Conservation (phyloP, 1,140 invertebrate species). For the Zophobas atratus region DNA sequence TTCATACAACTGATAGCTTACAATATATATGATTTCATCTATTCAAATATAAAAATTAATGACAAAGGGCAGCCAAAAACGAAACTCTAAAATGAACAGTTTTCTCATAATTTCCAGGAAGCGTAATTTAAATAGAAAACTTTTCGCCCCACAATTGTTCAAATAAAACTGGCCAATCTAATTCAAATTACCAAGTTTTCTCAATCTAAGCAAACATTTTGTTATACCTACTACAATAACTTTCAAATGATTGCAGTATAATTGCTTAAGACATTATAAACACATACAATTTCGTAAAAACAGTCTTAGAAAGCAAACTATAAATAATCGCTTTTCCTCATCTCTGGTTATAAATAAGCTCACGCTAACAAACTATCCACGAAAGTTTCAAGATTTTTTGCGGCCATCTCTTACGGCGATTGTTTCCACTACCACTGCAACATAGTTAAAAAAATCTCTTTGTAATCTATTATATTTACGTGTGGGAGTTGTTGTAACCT, state of each 20-base stretch:
- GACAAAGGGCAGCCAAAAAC: no score
- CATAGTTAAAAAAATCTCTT: slow-evolving; percentile 23
- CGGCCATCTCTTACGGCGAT: slow-evolving; percentile 4
- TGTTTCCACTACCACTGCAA: not conserved
- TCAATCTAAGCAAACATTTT: not conserved
- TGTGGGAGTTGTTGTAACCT: slow-evolving; percentile 4
- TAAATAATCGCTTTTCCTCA: slow-evolving; percentile 38
- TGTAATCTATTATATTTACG: not conserved
- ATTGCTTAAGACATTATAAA: slow-evolving; percentile 38
- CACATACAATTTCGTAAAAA: slow-evolving; percentile 29
- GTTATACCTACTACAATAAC: not conserved
- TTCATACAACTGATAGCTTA: no score
- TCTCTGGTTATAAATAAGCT: slow-evolving; percentile 24
- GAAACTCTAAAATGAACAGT: no score
- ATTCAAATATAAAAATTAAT: no score
- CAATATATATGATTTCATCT: no score
- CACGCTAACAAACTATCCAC: slow-evolving; percentile 28
- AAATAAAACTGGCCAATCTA: no score
- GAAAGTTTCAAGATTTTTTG: slow-evolving; percentile 12
- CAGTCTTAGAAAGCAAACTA: slow-evolving; percentile 25
- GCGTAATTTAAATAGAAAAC: no score
- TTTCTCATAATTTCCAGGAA: no score
- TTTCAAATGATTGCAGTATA: slow-evolving; percentile 22
- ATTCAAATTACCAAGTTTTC: not conserved
- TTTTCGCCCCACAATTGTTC: no score